Conservation (phyloP, 2,888 invertebrate genomes). For the Cecidostiba fungosa region DNA sequence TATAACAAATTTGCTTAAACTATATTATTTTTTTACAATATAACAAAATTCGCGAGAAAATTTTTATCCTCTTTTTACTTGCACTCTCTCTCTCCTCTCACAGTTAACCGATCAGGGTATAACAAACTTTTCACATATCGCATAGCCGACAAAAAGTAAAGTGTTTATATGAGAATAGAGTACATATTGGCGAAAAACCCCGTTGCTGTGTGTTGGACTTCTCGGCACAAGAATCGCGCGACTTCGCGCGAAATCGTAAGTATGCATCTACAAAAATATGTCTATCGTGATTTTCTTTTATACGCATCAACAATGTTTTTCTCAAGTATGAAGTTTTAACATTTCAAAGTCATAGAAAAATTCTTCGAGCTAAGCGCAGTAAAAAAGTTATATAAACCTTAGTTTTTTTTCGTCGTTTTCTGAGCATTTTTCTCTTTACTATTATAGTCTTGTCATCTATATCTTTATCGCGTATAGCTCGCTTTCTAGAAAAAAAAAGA, state of each 20-base stretch:
- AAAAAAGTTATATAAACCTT: slow-evolving; percentile 64
- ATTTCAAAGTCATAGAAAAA: slow-evolving; percentile 61
- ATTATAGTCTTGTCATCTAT: slow-evolving; percentile 42
- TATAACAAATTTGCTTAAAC: slow-evolving; percentile 52
- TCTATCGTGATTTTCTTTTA: slow-evolving; percentile 58
- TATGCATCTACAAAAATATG: slow-evolving; percentile 63
- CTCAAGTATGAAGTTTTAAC: slow-evolving; percentile 59
- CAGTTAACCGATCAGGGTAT: background rate
- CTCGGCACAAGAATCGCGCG: slow-evolving; percentile 56
- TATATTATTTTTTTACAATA: slow-evolving; percentile 41
- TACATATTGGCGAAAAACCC: slow-evolving; percentile 25
- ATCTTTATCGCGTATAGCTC: slow-evolving; percentile 35
- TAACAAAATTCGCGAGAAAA: slow-evolving; percentile 57
- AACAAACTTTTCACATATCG: slow-evolving; percentile 29
- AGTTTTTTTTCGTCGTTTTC: slow-evolving; percentile 38
- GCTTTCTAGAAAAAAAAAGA: slow-evolving; percentile 48
- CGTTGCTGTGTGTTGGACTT: slow-evolving; percentile 18
- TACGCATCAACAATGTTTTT: slow-evolving; percentile 62
- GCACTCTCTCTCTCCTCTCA: background rate
- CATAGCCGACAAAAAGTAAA: slow-evolving; percentile 40
- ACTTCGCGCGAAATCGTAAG: slow-evolving; percentile 36
- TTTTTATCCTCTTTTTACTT: slow-evolving; percentile 13
- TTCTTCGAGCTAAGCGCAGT: slow-evolving; percentile 65
- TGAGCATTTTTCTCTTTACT: slow-evolving; percentile 26
- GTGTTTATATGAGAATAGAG: slow-evolving; percentile 22